phyloP scores from a whole-genome alignment of 2,888 invertebrate species.

The Portevinia maculata region DNA sequence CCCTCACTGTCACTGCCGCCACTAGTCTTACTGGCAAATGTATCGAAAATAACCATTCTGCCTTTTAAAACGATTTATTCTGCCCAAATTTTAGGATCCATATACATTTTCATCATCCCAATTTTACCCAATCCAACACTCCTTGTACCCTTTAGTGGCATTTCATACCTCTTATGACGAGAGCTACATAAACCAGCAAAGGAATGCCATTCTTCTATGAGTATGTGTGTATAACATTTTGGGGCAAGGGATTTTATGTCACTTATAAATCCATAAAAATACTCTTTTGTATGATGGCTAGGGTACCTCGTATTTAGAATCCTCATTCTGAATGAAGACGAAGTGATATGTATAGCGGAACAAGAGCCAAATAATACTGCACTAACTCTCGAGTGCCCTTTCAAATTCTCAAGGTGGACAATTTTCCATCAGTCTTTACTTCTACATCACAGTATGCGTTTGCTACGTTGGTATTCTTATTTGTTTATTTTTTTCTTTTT shows the following conservation, averaged over 20 bases:
- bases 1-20: background rate
- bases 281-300: slow-evolving; percentile 35
- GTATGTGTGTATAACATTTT: slow-evolving; percentile 10
- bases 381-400: slow-evolving; percentile 43
- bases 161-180: slow-evolving; percentile 30
- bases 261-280: slow-evolving; percentile 60
- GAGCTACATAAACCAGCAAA: slow-evolving; percentile 42
- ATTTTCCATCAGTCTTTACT: slow-evolving; percentile 59
- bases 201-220: slow-evolving; percentile 10
- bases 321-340: slow-evolving; percentile 16
- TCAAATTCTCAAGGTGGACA: slow-evolving; percentile 53
- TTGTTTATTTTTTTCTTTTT: background rate
- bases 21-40: background rate
- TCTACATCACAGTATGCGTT: slow-evolving; percentile 1
- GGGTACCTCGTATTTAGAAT: slow-evolving; percentile 17
- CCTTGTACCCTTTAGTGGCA: background rate
- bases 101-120: slow-evolving; percentile 13
- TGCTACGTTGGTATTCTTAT: no score
- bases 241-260: slow-evolving; percentile 23
- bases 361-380: slow-evolving; percentile 17
- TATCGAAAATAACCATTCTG: slow-evolving; percentile 47
- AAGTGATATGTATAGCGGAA: background rate
- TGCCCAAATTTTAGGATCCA: slow-evolving; percentile 30
- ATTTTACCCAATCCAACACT: background rate
- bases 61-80: slow-evolving; percentile 56